Conservation (phyloP, 1,140 invertebrate species). For the Cherax quadricarinatus region DNA sequence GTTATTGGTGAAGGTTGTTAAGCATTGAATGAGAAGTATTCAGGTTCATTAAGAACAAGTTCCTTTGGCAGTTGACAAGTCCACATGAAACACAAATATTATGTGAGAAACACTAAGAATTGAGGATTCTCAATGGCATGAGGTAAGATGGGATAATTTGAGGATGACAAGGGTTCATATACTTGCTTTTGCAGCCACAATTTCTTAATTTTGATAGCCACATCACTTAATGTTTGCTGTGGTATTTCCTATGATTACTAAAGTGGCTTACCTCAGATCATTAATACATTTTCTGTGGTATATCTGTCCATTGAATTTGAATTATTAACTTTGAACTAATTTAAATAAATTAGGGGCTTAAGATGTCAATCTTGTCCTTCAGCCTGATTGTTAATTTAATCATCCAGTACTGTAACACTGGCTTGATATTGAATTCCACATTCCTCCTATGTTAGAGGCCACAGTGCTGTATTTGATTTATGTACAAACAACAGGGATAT, state of each 20-base stretch:
- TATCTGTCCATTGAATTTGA: not conserved
- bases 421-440: not conserved
- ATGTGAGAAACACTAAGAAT: constrained; percentile 54
- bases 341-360: not conserved
- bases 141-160: constrained; percentile 60
- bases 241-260: not conserved
- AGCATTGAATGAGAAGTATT: constrained; percentile 55
- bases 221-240: constrained; percentile 11
- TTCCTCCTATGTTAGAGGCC: not conserved
- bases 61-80: constrained; percentile 57
- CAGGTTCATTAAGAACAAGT: constrained; percentile 57
- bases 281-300: not conserved
- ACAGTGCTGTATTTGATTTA: not conserved
- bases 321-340: too few relatives aligned
- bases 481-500: too few relatives aligned
- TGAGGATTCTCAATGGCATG: constrained; percentile 51
- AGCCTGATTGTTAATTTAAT: not conserved
- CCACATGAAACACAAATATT: constrained; percentile 50
- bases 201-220: constrained; percentile 25
- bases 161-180: constrained; percentile 42
- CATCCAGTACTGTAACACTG: not conserved
- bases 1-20: constrained; percentile 64
- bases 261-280: not conserved
- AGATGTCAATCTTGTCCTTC: not conserved
- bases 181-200: constrained; percentile 34